Percentiles rank a stretch among this genome's conserved stretches.
phyloP scores from a whole-genome alignment of 2,797 vertebrate species.

The Liasis olivaceus region DNA sequence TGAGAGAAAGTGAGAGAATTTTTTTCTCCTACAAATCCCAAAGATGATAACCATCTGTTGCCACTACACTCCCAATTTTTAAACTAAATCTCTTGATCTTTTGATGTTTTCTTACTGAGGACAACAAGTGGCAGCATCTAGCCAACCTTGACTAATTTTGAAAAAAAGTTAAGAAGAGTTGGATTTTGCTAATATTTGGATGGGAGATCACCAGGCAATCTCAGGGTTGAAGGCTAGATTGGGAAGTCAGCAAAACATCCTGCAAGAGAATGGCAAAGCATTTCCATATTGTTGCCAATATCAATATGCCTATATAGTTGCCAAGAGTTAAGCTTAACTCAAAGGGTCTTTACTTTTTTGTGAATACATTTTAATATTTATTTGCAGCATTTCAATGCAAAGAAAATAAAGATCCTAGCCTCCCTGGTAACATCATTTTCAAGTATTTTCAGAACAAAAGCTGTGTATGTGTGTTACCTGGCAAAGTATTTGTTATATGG shows the following conservation, averaged over 20 bases:
- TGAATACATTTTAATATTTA: constrained; percentile 33
- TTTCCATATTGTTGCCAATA: neutral
- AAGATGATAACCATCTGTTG: neutral
- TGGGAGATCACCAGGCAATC: neutral
- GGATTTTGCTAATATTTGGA: neutral
- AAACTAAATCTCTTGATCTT: constrained; percentile 17
- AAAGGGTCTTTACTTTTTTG: constrained; percentile 12
- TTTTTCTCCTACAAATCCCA: neutral
- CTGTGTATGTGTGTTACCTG: constrained; percentile 36
- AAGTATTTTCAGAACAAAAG: constrained; percentile 43
- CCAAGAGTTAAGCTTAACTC: neutral
- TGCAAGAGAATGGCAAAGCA: neutral
- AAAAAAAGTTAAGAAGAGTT: neutral
- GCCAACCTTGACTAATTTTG: neutral
- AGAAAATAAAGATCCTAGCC: constrained; percentile 39
- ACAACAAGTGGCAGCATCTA: neutral
- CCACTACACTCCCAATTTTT: neutral
- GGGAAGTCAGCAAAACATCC: neutral
- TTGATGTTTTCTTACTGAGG: constrained; percentile 2
- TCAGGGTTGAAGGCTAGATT: neutral
- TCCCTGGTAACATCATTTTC: constrained; percentile 50
- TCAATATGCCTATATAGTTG: neutral
- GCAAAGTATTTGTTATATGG: constrained; percentile 56
- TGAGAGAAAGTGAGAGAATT: neutral
- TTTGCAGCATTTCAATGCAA: constrained; percentile 34